Conservation (phyloP, 2,113 vertebrate species). For the Rhipidura dahli region DNA sequence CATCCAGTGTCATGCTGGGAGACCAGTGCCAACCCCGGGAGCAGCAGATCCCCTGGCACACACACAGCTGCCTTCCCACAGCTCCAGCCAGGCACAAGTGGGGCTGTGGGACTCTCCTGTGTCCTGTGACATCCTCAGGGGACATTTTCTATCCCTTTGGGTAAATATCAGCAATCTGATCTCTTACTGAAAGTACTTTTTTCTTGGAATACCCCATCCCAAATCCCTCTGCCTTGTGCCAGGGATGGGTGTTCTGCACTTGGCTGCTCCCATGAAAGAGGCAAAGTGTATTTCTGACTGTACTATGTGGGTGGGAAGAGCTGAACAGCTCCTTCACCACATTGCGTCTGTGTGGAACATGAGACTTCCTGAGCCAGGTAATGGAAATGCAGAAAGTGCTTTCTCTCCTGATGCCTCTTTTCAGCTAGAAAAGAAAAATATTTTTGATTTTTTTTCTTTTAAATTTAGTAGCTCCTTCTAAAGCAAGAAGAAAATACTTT, state of each 20-base stretch:
- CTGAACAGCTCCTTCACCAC: neutral
- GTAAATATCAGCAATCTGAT: neutral
- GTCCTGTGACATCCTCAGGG: neutral
- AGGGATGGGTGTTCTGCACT: neutral
- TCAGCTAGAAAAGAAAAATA: neutral
- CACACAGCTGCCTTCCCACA: neutral
- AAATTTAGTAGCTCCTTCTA: neutral
- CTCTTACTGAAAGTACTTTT: neutral
- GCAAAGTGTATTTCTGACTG: neutral
- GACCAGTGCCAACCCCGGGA: neutral
- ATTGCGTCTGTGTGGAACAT: neutral
- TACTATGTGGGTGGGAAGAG: neutral
- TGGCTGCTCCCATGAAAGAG: neutral
- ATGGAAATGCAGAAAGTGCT: neutral
- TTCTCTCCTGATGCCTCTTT: neutral
- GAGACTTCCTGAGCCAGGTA: neutral
- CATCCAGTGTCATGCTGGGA: neutral
- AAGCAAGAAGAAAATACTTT: neutral
- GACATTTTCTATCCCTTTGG: too few relatives aligned
- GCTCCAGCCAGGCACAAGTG: rapidly evolving
- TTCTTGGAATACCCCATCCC: neutral
- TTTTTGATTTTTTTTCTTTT: neutral
- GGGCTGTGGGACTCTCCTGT: neutral
- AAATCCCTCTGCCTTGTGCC: neutral
- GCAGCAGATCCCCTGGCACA: neutral